Percentiles rank a stretch among this genome's conserved stretches.
These are phyloP conservation scores for Alcedo atthis DNA, from an alignment of 2,797 vertebrate species.

Conservation along the genomic window DNA sequence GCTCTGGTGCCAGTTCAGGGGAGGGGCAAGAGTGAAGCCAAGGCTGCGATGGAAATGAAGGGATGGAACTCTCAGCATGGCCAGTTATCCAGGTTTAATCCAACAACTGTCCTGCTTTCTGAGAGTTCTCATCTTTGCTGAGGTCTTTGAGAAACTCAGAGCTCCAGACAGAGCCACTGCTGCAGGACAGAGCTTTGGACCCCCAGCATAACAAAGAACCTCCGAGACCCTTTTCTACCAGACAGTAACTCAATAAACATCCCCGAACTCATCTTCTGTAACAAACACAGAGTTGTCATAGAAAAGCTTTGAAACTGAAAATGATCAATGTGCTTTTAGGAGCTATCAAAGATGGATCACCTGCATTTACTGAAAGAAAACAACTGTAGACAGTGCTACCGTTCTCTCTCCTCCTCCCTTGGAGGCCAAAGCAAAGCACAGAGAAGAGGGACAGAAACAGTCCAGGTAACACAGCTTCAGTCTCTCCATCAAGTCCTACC, in stretches of 20 bases:
- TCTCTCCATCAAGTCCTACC: not conserved
- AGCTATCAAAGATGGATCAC: not conserved
- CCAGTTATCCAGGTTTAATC: not conserved
- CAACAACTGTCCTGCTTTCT: not conserved
- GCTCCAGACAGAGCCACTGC: not conserved
- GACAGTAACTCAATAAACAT: not conserved
- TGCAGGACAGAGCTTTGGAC: not conserved
- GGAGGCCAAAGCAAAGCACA: not conserved
- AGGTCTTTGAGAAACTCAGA: not conserved
- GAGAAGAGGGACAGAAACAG: not conserved
- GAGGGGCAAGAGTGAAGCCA: not conserved
- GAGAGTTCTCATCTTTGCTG: not conserved
- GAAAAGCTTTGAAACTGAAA: slow-evolving; percentile 14
- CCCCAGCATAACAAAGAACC: not conserved
- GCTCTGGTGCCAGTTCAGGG: not conserved
- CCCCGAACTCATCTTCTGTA: not conserved
- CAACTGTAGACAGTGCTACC: not conserved
- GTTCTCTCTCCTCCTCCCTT: not conserved
- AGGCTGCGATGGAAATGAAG: not conserved
- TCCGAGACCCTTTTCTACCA: not conserved
- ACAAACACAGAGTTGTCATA: slow-evolving; percentile 1
- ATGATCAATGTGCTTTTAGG: slow-evolving; percentile 11
- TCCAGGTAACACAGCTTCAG: not conserved
- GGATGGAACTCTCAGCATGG: not conserved
- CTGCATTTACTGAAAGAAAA: not conserved